Evolutionary conservation across 64 coral and sea anemone genomes (phyloP).

Genomic region (Pocillopora damicornis): DNA sequence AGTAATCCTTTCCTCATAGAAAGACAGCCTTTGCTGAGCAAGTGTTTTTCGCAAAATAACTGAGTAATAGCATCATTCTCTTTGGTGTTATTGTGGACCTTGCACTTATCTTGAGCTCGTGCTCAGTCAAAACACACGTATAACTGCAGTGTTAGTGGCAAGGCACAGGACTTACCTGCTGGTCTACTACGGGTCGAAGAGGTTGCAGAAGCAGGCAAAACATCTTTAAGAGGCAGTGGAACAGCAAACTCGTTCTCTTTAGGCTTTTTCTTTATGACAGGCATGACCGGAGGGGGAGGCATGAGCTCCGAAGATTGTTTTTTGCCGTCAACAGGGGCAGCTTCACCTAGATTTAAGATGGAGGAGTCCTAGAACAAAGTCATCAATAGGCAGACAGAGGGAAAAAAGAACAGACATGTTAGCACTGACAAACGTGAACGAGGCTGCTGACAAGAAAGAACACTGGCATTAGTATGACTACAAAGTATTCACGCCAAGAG

Average conservation of each 20-base stretch:
- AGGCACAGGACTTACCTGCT: background rate
- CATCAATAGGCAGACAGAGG: slow-evolving; percentile 64
- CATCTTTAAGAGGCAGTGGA: slow-evolving; percentile 18
- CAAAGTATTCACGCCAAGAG: too few species aligned
- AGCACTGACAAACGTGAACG: background rate
- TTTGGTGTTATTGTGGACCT: too few species aligned
- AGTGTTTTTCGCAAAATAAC: too few species aligned
- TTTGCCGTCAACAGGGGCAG: background rate
- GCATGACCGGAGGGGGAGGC: slow-evolving; percentile 4
- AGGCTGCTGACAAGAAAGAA: background rate
- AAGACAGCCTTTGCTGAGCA: too few species aligned
- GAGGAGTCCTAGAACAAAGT: slow-evolving; percentile 64
- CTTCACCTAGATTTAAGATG: slow-evolving; percentile 52
- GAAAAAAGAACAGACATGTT: slow-evolving; percentile 51
- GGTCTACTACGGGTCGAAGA: background rate
- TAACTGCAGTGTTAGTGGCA: background rate
- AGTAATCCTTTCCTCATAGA: too few species aligned
- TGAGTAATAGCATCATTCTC: too few species aligned
- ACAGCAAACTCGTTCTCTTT: background rate
- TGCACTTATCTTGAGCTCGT: too few species aligned
- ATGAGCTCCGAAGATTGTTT: background rate
- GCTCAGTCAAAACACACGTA: too few species aligned
- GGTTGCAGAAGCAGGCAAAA: background rate
- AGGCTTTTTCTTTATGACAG: background rate
- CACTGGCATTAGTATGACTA: background rate